phyloP scores from a whole-genome alignment of 2,113 vertebrate species.

The Apistogramma diplotaenia region DNA sequence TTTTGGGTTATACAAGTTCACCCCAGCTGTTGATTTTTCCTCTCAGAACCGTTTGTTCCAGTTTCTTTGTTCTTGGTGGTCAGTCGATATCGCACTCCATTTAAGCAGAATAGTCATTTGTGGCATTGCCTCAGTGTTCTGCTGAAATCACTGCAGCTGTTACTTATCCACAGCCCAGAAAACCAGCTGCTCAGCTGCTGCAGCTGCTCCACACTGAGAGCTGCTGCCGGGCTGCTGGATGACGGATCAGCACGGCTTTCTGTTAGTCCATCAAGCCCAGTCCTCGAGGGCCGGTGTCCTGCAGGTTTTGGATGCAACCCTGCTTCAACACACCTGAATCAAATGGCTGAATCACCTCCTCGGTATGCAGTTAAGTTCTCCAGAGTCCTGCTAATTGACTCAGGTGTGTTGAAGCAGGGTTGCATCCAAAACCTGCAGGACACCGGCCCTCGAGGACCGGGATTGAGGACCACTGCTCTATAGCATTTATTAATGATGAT shows the following conservation, averaged over 20 bases:
- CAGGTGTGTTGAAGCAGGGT: too few relatives aligned
- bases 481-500: background rate
- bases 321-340: too few relatives aligned
- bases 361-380: too few relatives aligned
- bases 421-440: too few relatives aligned
- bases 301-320: too few relatives aligned
- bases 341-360: too few relatives aligned
- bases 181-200: background rate
- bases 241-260: background rate
- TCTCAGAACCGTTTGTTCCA: background rate
- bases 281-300: too few relatives aligned
- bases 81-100: slow-evolving; percentile 17
- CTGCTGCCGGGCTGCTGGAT: background rate
- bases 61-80: background rate
- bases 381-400: too few relatives aligned
- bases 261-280: background rate
- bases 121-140: background rate
- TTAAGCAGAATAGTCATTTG: slow-evolving; percentile 13
- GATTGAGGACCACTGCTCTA: too few relatives aligned
- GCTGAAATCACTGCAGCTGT: slow-evolving; percentile 32
- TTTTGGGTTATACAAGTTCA: background rate
- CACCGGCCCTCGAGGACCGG: too few relatives aligned
- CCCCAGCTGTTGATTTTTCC: background rate
- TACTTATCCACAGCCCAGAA: slow-evolving; percentile 8
- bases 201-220: background rate